phyloP scores from a whole-genome alignment of 2,888 invertebrate species.

The Hyles lineata region DNA sequence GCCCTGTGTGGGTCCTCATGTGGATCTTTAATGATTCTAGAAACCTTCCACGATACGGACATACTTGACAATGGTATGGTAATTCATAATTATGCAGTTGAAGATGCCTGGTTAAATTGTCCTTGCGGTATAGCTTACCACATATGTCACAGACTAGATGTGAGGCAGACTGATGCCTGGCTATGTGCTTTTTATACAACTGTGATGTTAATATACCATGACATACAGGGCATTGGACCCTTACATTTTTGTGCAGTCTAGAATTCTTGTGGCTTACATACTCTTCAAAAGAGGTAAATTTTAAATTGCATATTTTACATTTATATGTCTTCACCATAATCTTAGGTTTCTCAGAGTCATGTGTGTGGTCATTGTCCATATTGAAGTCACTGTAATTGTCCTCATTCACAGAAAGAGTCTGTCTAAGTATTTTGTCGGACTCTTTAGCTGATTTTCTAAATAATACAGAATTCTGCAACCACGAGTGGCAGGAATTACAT shows the following conservation, averaged over 20 bases:
- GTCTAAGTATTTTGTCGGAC: constrained; percentile 50
- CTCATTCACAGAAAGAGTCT: constrained; percentile 33
- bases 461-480: constrained; percentile 56
- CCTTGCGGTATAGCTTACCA: constrained; percentile 65
- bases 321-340: constrained; percentile 13
- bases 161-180: constrained; percentile 51
- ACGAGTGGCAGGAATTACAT: constrained; percentile 55
- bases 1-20: constrained; percentile 63
- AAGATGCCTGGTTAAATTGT: constrained; percentile 62
- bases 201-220: constrained; percentile 49
- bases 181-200: constrained; percentile 55
- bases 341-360: constrained; percentile 14
- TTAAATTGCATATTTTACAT: constrained; percentile 38
- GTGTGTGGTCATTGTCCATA: constrained; percentile 7
- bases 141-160: constrained; percentile 67
- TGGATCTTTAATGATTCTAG: constrained; percentile 64
- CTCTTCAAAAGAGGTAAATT: constrained; percentile 34
- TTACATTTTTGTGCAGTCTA: constrained; percentile 38
- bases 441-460: constrained; percentile 62
- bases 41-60: constrained; percentile 65
- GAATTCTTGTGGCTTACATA: constrained; percentile 35
- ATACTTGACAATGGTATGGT: constrained; percentile 62
- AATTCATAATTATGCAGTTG: constrained; percentile 59
- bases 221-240: constrained; percentile 50
- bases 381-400: constrained; percentile 27